Conservation (phyloP, 2,113 vertebrate species). For the Carollia perspicillata region DNA sequence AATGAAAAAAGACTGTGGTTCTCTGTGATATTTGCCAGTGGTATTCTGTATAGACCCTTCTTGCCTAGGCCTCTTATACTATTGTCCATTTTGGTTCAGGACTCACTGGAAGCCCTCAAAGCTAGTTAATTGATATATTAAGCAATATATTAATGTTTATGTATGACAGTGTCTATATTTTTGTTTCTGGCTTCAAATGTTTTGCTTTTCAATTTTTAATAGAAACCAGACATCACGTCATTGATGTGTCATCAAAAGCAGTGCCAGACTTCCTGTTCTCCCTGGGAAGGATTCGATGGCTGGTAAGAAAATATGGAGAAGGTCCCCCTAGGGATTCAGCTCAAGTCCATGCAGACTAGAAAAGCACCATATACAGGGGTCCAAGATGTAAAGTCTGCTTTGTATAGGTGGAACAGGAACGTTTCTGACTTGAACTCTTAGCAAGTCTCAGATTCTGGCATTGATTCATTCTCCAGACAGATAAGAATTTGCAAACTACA, state of each 20-base stretch:
- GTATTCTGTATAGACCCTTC: neutral
- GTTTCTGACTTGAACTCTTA: neutral
- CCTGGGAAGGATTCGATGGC: constrained; percentile 20
- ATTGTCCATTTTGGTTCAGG: neutral
- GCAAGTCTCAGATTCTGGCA: neutral
- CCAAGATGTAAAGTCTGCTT: neutral
- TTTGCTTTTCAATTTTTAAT: constrained; percentile 56
- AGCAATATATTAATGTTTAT: neutral
- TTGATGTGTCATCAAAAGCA: constrained; percentile 55
- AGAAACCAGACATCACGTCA: constrained; percentile 71
- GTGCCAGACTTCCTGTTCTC: constrained; percentile 58
- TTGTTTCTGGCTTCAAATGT: constrained; percentile 36
- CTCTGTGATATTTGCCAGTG: neutral
- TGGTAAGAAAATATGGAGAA: neutral
- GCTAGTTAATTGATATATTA: neutral
- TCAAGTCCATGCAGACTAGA: neutral
- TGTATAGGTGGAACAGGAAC: neutral
- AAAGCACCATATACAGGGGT: neutral
- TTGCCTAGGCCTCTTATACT: neutral
- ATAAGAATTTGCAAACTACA: neutral
- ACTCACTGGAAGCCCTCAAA: neutral
- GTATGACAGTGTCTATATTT: constrained; percentile 31
- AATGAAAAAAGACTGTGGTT: neutral
- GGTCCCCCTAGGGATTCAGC: neutral
- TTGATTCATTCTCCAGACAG: neutral